Percentiles rank a stretch among this genome's conserved stretches.
Evolutionary conservation across 2,113 vertebrate species (phyloP).

Genomic region (Hymenochirus boettgeri): DNA sequence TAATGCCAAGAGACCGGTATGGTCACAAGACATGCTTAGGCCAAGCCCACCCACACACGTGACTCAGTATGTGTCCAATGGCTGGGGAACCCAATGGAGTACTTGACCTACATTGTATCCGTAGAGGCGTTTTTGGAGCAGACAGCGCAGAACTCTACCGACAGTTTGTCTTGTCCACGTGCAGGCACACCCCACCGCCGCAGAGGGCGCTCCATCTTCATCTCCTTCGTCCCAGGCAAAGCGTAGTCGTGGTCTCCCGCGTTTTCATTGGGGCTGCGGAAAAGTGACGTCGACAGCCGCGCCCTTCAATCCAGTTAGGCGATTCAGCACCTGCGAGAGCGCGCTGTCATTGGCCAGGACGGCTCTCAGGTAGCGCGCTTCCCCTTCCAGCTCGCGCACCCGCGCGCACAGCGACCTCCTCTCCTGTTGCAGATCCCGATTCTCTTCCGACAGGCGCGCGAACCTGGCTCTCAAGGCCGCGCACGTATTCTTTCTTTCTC

Average conservation of each 20-base stretch:
- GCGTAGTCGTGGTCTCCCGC: conserved; percentile 78
- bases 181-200: conserved; percentile 86
- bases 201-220: neutral
- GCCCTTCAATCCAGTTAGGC: conserved; percentile 85
- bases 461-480: conserved; percentile 79
- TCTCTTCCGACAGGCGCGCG: conserved; percentile 75
- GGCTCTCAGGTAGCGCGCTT: conserved; percentile 88
- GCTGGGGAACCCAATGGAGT: too few species aligned
- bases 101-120: conserved; percentile 97
- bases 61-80: conserved; percentile 24
- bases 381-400: conserved; percentile 85
- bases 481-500: conserved; percentile 90
- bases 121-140: conserved; percentile 85
- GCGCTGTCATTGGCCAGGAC: conserved; percentile 95
- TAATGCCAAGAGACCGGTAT: neutral
- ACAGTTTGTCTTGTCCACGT: conserved; percentile 94
- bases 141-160: conserved; percentile 95
- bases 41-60: neutral
- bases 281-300: conserved; percentile 91
- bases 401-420: conserved; percentile 77
- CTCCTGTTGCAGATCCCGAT: conserved; percentile 75
- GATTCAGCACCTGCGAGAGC: conserved; percentile 83
- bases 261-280: conserved; percentile 67
- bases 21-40: neutral
- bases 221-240: conserved; percentile 62